A percentile compares a stretch with the other conserved stretches of the same genome.
Conservation (phyloP, 2,888 invertebrate species). For the Diachrysia chrysitis region DNA sequence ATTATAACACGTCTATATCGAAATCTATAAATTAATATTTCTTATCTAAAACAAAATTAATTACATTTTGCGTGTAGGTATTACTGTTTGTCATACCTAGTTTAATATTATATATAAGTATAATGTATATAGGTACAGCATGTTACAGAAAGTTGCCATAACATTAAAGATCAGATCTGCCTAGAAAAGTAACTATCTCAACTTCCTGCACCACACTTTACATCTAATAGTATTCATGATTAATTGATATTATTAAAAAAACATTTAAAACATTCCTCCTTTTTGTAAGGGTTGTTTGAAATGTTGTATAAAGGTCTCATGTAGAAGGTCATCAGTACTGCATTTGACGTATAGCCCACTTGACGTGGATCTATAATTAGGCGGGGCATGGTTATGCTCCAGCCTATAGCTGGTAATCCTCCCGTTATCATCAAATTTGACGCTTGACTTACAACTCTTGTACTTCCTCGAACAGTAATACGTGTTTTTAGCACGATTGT, state of each 20-base stretch:
- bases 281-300: slow-evolving; percentile 3
- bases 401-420: slow-evolving; percentile 27
- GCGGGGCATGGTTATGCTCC: slow-evolving; percentile 66
- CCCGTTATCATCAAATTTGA: slow-evolving; percentile 49
- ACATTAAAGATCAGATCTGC: background rate
- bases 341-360: slow-evolving; percentile 53
- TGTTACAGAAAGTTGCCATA: background rate
- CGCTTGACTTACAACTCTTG: slow-evolving; percentile 56
- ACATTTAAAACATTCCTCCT: background rate
- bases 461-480: slow-evolving; percentile 62
- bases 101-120: background rate
- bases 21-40: background rate
- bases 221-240: background rate
- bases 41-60: background rate
- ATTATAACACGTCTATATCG: background rate
- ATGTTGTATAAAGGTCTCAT: background rate
- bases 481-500: slow-evolving; percentile 61
- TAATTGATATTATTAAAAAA: background rate
- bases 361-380: slow-evolving; percentile 51
- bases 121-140: too few relatives aligned
- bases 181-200: background rate
- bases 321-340: slow-evolving; percentile 16
- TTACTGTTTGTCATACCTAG: background rate
- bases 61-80: background rate
- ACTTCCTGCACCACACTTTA: background rate